phyloP scores from a whole-genome alignment of 2,113 vertebrate genomes.

The Mohoua ochrocephala region DNA sequence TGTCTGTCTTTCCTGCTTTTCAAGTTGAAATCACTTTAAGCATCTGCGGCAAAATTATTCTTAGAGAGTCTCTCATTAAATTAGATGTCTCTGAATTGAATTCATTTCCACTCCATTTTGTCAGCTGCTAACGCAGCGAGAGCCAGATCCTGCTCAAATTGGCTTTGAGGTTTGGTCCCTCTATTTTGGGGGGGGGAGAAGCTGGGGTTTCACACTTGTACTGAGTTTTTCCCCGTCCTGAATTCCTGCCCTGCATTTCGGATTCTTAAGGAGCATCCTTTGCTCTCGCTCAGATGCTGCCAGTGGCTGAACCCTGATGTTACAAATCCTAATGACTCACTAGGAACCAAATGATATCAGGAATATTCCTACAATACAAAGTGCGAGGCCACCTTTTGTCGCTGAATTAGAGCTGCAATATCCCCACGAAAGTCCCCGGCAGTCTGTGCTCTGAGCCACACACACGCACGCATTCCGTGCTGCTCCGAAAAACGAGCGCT shows the following conservation, averaged over 20 bases:
- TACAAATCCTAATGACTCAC: neutral
- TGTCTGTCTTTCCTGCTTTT: slow-evolving; percentile 32
- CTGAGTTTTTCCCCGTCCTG: neutral
- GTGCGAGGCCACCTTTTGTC: neutral
- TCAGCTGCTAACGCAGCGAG: neutral
- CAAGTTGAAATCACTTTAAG: slow-evolving; percentile 33
- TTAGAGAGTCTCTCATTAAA: slow-evolving; percentile 37
- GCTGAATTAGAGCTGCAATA: neutral
- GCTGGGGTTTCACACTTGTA: too few relatives aligned
- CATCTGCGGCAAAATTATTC: slow-evolving; percentile 37
- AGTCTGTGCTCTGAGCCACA: neutral
- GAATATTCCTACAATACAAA: neutral
- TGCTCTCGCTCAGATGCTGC: neutral
- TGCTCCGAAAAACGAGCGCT: neutral
- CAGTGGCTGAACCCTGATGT: neutral
- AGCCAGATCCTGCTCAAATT: neutral
- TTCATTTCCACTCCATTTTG: slow-evolving; percentile 23
- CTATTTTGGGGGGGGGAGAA: rapidly evolving
- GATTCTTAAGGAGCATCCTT: neutral
- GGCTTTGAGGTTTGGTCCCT: neutral
- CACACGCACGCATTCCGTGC: rapidly evolving
- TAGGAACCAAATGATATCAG: neutral
- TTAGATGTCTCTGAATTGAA: slow-evolving; percentile 19
- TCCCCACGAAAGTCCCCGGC: neutral
- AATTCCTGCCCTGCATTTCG: neutral